Evolutionary conservation across 2,888 invertebrate species (phyloP), one percentile per base, ranked within the genome.

Genomic region (Drosophila algonquin): DNA sequence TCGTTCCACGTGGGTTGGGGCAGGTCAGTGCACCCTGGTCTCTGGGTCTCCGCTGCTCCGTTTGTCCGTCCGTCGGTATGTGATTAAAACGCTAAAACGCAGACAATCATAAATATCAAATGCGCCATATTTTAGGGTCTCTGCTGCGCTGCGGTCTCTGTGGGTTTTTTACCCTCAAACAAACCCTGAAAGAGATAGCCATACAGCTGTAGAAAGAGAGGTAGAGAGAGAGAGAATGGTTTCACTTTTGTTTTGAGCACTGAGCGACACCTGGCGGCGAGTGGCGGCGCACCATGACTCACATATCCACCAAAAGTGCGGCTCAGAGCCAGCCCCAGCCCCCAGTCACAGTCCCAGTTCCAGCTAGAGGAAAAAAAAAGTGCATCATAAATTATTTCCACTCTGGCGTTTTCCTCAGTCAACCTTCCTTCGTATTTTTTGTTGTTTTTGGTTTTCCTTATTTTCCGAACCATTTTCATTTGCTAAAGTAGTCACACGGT

Each of bases 401-500:
- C 81, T 79, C 50, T 79, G 77, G 70, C 72, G 61, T 73, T 83
- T 71, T 72, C 72, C 63, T 72, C 68, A 35, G 56, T 48, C 59
- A 57, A 72, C 53, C 56, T 63, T 59, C 63, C 58, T 54, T 47
- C 64, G 40, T 61, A 30, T 8, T 30, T 30, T 8, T 8, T 35
- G 32, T 57, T 62, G 40, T 47, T 51, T 58, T 55, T 64, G 67
- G 69, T 80, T 65, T 71, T 79, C 40, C 40, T 40, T 40, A 40
- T 40, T n/a, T 40, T 40, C 40, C 40, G n/a, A 81, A 78, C 69
- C 79, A 86, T 86, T 82, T 86, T 85, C 81, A 85, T 85, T 82
- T 82, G 83, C 88, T 87, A 85, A 85, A 85, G 85, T 85, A 85
- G 88, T 85, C 85, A 81, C 85, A 85, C 83, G 85, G 87, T 83